Evolutionary conservation across 2,797 vertebrate genomes (phyloP).

Genomic region (Acipenser oxyrinchus): DNA sequence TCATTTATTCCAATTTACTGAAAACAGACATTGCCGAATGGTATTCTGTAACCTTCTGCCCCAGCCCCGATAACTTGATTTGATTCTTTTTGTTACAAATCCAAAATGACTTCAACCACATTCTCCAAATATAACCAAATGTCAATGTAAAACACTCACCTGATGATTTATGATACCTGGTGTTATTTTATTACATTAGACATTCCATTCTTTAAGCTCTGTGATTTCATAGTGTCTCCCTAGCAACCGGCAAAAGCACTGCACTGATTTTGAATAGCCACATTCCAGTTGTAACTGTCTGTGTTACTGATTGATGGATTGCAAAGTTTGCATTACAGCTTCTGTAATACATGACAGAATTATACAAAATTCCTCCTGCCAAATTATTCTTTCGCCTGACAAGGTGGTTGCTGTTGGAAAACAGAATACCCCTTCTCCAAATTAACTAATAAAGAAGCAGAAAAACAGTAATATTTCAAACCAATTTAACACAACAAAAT

Average conservation of each 20-base stretch:
- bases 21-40: constrained; percentile 3
- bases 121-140: constrained; percentile 62
- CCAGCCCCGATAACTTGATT: constrained; percentile 32
- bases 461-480: constrained; percentile 27
- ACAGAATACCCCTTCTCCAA: constrained; percentile 40
- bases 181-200: constrained; percentile 82
- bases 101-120: constrained; percentile 41
- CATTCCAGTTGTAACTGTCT: constrained; percentile 63
- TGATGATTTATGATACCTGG: constrained; percentile 75
- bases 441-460: constrained; percentile 19
- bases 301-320: constrained; percentile 84
- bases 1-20: constrained; percentile 67
- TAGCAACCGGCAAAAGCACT: constrained; percentile 76
- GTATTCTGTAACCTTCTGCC: constrained; percentile 8
- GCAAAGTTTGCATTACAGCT: constrained; percentile 82
- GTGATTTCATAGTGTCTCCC: constrained; percentile 63
- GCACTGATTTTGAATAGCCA: constrained; percentile 53
- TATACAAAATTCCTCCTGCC: constrained; percentile 49
- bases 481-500: constrained; percentile 10
- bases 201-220: constrained; percentile 81
- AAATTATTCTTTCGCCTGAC: constrained; percentile 50
- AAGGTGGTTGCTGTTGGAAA: constrained; percentile 19
- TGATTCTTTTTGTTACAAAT: constrained; percentile 50
- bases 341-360: constrained; percentile 75
- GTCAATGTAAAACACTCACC: constrained; percentile 74